A percentile compares a stretch with the other conserved stretches of the same genome.
Evolutionary conservation across 2,888 invertebrate species (phyloP).

Genomic region (Tillus elongatus): DNA sequence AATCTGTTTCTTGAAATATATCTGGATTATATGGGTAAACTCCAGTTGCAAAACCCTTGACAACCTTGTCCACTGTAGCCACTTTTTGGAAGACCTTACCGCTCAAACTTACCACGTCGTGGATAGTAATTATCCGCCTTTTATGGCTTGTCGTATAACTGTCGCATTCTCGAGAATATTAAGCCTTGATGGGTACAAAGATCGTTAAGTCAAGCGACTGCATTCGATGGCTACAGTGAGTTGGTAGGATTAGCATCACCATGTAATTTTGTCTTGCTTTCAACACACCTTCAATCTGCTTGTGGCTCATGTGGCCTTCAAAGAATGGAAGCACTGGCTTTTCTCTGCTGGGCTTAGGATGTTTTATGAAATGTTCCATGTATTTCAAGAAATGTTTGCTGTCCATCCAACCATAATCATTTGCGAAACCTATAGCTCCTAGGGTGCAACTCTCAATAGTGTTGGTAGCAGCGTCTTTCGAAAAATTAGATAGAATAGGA

Average conservation of each 20-base stretch:
- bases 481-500: constrained; percentile 43
- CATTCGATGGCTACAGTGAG: constrained; percentile 21
- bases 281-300: constrained; percentile 5
- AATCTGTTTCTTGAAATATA: too few species aligned
- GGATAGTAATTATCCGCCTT: too few species aligned
- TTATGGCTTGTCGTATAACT: constrained; percentile 4
- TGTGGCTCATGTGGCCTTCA: constrained; percentile 8
- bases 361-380: constrained; percentile 9
- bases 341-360: constrained; percentile 5
- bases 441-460: constrained; percentile 37
- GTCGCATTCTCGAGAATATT: constrained; percentile 5
- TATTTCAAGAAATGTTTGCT: constrained; percentile 3
- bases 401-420: not conserved
- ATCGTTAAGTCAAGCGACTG: not conserved
- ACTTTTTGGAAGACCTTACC: constrained; percentile 5
- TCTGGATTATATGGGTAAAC: not conserved
- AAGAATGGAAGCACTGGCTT: constrained; percentile 9
- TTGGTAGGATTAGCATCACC: constrained; percentile 20
- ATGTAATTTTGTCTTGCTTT: constrained; percentile 16
- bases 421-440: constrained; percentile 26
- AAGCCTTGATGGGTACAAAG: not conserved
- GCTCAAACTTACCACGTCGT: constrained; percentile 1
- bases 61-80: constrained; percentile 9
- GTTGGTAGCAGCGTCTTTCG: constrained; percentile 35
- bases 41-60: not conserved